These are phyloP conservation scores for Cephonodes hylas DNA, from an alignment of 2,888 invertebrate genomes.

Conservation along the genomic window DNA sequence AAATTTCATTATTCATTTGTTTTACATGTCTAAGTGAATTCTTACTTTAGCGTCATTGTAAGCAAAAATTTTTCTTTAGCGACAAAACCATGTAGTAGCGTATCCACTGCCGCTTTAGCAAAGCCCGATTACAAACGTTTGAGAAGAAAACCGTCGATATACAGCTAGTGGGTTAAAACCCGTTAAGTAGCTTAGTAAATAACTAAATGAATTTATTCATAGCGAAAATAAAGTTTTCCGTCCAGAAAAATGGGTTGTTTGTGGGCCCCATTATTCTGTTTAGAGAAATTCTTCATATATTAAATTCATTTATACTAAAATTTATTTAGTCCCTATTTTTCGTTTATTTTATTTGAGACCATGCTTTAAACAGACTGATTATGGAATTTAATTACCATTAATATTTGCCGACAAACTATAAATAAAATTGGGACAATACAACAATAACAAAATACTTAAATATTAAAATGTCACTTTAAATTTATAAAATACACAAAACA, in stretches of 20 bases:
- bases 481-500: not conserved
- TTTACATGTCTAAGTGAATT: no score
- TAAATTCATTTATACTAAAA: not conserved
- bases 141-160: conserved; percentile 45
- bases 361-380: no score
- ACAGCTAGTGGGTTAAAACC: conserved; percentile 41
- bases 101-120: not conserved
- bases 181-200: conserved; percentile 24
- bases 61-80: not conserved
- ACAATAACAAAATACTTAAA: not conserved
- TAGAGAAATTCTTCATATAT: not conserved
- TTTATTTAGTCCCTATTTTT: not conserved
- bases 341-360: not conserved
- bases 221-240: conserved; percentile 74
- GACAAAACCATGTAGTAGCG: no score
- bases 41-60: not conserved
- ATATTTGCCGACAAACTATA: no score
- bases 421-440: not conserved
- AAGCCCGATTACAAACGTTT: not conserved
- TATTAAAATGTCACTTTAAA: not conserved
- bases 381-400: no score
- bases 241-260: conserved; percentile 35
- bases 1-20: not conserved
- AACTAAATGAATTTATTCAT: conserved; percentile 73
- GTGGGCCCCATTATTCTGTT: not conserved